Evolutionary conservation across 2,113 vertebrate species (phyloP), one percentile per base, ranked within the genome.

Genomic region (Microcebus jonahi): DNA sequence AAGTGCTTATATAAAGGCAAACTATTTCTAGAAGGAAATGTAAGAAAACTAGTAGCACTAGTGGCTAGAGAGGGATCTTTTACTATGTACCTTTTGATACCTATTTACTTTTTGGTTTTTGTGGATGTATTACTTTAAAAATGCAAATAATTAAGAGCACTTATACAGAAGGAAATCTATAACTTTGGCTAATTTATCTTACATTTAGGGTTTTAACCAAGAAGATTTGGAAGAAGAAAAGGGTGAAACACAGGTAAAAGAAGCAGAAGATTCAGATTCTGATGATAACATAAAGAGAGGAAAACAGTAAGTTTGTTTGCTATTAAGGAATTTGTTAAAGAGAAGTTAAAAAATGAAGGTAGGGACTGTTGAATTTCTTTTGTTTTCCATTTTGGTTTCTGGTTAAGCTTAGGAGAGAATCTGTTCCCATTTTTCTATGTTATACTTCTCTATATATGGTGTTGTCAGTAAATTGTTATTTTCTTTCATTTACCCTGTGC

Each of bases 181-280:
- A 87, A 86, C 14, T 86, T 53, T 79, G 23, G 8, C 75, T 97
- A 73, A 98, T 67, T 68, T 95, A 61, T 29, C 18, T 55, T 98
- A 6, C 82, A 71, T 98, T 80, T 97, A 99, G 99, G 99, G 99
- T 36, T 99, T 99, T 98, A 99, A 99, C 97, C 99, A 99, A 98
- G 99, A 99, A 98, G 99, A 99, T 97, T 97, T 99, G 97, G 99
- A 99, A 85, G 99, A 99, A 13, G 99, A 99, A 65, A 99, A 99
- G 88, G 97, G 98, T 91, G 98, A 99, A 98, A 65, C 92, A 8
- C 98, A 98, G 36, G 93, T 98, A 90, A 98, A 98, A 92, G 98
- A 98, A 97, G 96, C 96, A 59, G 98, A 99, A 80, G 99, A 99
- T 81, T 99, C 99, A 0, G 99, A 99, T 97, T 99, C 99, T 2